A percentile compares a stretch with the other conserved stretches of the same genome.
Evolutionary conservation across 2,113 vertebrate genomes (phyloP).

Genomic region (Sprattus sprattus): DNA sequence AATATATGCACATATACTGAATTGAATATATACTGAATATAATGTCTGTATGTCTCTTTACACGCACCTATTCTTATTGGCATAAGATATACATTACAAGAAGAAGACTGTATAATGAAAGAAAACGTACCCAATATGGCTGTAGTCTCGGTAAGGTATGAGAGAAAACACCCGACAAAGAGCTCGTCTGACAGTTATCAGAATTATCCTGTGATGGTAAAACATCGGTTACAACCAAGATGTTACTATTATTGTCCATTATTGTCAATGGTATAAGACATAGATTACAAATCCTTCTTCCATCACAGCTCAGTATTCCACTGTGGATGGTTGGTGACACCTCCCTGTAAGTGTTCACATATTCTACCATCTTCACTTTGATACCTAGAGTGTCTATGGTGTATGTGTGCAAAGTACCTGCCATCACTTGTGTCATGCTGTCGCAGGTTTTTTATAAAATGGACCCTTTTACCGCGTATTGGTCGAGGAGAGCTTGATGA

Average conservation of each 20-base stretch:
- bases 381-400: not conserved
- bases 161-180: not conserved
- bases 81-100: not conserved
- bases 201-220: not conserved
- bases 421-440: slow-evolving; percentile 2
- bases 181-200: not conserved
- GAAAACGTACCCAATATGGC: not conserved
- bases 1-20: no score
- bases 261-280: no score
- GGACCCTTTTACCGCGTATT: not conserved
- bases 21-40: no score
- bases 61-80: no score
- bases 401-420: not conserved
- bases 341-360: no score
- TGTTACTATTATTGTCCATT: not conserved
- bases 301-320: no score
- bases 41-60: no score
- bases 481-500: not conserved
- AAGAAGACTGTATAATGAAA: not conserved
- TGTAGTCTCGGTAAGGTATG: not conserved
- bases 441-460: not conserved
- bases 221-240: not conserved
- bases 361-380: no score
- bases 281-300: no score
- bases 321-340: no score